Percentiles rank a stretch among this genome's conserved stretches.
phyloP scores from a whole-genome alignment of 1,140 invertebrate species.

The Drosophila lacteicornis region DNA sequence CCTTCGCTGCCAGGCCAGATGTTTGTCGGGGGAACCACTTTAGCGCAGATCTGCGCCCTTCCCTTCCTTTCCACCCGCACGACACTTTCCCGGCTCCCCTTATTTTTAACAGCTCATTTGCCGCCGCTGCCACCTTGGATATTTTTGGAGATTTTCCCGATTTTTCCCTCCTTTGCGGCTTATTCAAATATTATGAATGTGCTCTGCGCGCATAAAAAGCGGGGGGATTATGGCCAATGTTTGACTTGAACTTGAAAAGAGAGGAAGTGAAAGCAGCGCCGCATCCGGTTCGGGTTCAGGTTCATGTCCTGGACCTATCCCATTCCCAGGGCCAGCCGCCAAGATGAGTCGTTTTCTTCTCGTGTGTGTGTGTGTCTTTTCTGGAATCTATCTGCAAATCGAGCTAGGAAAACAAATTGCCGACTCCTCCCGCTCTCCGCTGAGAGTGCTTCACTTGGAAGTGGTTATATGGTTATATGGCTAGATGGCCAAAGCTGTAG shows the following conservation, averaged over 20 bases:
- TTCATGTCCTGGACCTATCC: constrained; percentile 46
- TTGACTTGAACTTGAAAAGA: constrained; percentile 80
- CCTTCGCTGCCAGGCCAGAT: constrained; percentile 28
- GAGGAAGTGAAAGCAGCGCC: constrained; percentile 55
- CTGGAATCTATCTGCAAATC: constrained; percentile 33
- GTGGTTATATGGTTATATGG: constrained; percentile 28
- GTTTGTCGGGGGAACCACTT: constrained; percentile 53
- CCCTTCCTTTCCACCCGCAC: constrained; percentile 9
- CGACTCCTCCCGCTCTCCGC: constrained; percentile 6
- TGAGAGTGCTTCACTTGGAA: constrained; percentile 57
- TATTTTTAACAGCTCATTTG: constrained; percentile 72
- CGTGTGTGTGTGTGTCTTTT: constrained; percentile 23
- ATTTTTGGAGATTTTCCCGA: constrained; percentile 27
- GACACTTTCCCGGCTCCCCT: constrained; percentile 63
- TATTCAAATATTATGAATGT: constrained; percentile 50
- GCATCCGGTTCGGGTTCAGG: constrained; percentile 63
- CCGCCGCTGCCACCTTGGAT: constrained; percentile 62
- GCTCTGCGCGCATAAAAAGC: constrained; percentile 42
- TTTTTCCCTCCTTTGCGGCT: constrained; percentile 48
- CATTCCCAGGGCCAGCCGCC: constrained; percentile 18
- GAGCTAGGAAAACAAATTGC: constrained; percentile 53
- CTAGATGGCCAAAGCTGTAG: constrained; percentile 40
- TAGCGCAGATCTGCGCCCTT: constrained; percentile 25
- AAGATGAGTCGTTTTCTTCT: constrained; percentile 55
- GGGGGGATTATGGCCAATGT: constrained; percentile 77